Percentiles rank a stretch among this genome's conserved stretches.
These are phyloP conservation scores for Lasiurus borealis DNA, from an alignment of 2,113 vertebrate species.

Conservation along the genomic window DNA sequence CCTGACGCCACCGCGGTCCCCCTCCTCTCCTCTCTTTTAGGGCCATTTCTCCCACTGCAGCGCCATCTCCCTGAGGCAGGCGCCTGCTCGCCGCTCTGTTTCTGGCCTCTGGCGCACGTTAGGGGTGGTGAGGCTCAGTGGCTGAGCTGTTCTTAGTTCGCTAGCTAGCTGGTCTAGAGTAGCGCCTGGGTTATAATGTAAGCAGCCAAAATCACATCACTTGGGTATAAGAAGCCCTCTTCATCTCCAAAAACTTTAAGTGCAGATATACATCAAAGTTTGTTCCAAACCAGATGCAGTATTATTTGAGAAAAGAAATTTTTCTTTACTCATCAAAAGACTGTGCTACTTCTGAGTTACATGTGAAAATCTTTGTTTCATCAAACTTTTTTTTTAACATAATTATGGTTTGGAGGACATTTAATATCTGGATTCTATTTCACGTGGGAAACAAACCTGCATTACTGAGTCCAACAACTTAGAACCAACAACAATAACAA, in stretches of 20 bases:
- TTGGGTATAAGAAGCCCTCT: not conserved
- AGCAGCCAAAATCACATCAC: not conserved
- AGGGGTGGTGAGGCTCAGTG: not conserved
- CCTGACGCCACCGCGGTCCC: not conserved
- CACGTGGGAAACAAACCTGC: not conserved
- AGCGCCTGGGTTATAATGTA: not conserved
- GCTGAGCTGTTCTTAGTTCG: not conserved
- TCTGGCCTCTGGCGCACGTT: too few species aligned
- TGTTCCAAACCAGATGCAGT: not conserved
- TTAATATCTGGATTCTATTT: not conserved
- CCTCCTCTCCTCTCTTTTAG: not conserved
- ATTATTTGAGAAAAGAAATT: not conserved
- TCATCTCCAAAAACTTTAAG: slow-evolving; percentile 3
- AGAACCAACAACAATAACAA: not conserved
- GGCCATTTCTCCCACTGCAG: not conserved
- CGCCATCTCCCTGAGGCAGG: not conserved
- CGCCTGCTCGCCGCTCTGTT: not conserved
- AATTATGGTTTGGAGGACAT: not conserved
- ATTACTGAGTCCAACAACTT: not conserved
- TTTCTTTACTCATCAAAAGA: not conserved
- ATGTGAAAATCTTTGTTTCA: not conserved
- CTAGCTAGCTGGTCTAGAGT: not conserved
- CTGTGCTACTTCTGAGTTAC: not conserved
- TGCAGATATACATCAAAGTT: not conserved
- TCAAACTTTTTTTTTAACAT: not conserved